Evolutionary conservation across 2,113 vertebrate genomes (phyloP).

Genomic region (Pomatostomus ruficeps): DNA sequence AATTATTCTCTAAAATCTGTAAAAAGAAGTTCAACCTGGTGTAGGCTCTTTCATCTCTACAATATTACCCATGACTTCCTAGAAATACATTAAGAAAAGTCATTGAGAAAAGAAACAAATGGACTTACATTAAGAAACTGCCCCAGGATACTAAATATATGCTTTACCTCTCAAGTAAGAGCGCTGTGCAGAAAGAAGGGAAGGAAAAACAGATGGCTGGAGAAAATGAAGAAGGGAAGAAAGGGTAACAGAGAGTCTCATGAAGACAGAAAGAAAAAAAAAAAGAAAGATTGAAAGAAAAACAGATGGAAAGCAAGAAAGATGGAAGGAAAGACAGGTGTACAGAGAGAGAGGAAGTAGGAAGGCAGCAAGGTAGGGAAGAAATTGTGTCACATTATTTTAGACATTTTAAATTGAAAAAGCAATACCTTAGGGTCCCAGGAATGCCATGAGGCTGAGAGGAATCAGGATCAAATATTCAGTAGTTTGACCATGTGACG

Average conservation of each 20-base stretch:
- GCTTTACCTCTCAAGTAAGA: neutral
- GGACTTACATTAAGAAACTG: neutral
- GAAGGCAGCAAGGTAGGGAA: neutral
- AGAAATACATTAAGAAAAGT: neutral
- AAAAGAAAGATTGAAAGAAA: neutral
- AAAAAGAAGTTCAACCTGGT: neutral
- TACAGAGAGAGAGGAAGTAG: neutral
- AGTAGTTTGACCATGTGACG: neutral
- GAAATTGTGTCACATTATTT: neutral
- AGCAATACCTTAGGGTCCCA: neutral
- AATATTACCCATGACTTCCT: neutral
- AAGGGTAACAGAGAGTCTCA: neutral
- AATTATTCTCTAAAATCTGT: neutral
- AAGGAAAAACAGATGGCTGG: neutral
- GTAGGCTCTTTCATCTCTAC: neutral
- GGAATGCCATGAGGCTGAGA: neutral
- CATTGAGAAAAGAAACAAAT: neutral
- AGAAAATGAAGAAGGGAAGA: neutral
- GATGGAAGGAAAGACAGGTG: neutral
- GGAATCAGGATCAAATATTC: neutral
- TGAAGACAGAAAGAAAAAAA: neutral
- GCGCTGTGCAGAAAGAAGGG: neutral
- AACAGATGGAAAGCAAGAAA: neutral
- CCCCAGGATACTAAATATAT: neutral
- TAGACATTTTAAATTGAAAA: neutral